Evolutionary conservation across 2,888 invertebrate genomes (phyloP).

Genomic region (Heliconius ismenius): DNA sequence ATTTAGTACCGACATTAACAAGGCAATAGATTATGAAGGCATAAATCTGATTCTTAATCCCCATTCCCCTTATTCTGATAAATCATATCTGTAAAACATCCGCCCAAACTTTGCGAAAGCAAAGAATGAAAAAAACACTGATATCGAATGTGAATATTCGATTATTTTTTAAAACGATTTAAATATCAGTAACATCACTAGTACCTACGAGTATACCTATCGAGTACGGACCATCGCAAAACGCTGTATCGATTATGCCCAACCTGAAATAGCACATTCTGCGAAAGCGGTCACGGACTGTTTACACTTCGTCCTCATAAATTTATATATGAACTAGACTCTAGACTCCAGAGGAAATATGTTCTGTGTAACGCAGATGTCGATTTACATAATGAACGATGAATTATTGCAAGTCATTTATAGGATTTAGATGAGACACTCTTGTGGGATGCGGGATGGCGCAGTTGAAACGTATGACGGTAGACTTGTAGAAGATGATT

Average conservation of each 20-base stretch:
- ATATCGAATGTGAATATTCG: neutral
- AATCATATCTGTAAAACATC: no score
- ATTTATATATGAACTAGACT: conserved; percentile 38
- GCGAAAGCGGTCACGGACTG: conserved; percentile 55
- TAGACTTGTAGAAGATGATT: no score
- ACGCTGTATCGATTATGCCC: conserved; percentile 37
- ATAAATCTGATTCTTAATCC: no score
- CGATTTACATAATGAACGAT: neutral
- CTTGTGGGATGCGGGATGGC: neutral
- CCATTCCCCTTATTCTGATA: no score
- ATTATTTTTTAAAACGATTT: neutral
- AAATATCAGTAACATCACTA: neutral
- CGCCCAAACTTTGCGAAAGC: neutral
- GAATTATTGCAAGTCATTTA: conserved; percentile 14
- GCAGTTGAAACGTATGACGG: neutral
- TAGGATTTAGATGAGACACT: neutral
- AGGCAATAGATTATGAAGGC: no score
- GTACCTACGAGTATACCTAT: neutral
- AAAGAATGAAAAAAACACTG: neutral
- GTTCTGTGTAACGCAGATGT: conserved; percentile 30
- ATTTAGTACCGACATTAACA: no score
- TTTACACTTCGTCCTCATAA: conserved; percentile 50
- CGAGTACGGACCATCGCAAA: conserved; percentile 19
- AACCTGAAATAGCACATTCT: conserved; percentile 50
- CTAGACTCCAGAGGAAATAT: conserved; percentile 30